Base-by-base conservation (phyloP, 2,113 vertebrate species). In the Gorsachius goisagi region DNA sequence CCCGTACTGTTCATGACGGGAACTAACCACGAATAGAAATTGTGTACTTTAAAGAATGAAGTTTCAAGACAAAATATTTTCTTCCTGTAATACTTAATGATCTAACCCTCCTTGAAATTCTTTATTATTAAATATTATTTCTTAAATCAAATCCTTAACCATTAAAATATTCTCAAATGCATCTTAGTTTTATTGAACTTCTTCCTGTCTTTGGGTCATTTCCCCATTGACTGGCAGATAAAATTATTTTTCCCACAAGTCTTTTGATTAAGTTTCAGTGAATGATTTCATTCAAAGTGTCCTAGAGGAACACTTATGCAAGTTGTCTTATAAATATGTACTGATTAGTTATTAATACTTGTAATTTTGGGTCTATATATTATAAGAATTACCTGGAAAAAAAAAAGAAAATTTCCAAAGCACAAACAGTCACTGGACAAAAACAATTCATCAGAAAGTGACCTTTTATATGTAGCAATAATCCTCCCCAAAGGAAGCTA, bases 371-470 rank as follows among this genome's bases (percentile, higher is more conserved):
- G 79, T 88, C 33, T 32, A 21, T 93, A 14, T 15, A 73, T 94
- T 72, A 39, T 11, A 27, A 88, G 23, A 89, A 71, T 82, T 20
- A 22, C 62, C 60, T 90, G 53, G 60, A 67, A 93, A 79, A 93
- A 62, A 62, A 35, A 49, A 52, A 39, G 39, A 37, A 90, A 85
- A 90, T 67, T 26, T 90, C 66, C 73, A 80, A 60, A 90, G 60
- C 60, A 93, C 58, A 50, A 66, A 35, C 81, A 82, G 87, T 60
- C 21, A 59, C 24, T 59, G 27, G 32, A 58, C 90, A 91, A 95
- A 97, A 74, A 5, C 47, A 97, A 68, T 63, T 94, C 4, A 49
- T 95, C 58, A 80, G 47, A 20, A 88, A 95, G 91, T 90, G 82
- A 91, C 59, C 97, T 97, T 96, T 85, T 72, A 77, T 71, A 90